Conservation (phyloP, 1,140 invertebrate species). For the Cotesia chilonis region DNA sequence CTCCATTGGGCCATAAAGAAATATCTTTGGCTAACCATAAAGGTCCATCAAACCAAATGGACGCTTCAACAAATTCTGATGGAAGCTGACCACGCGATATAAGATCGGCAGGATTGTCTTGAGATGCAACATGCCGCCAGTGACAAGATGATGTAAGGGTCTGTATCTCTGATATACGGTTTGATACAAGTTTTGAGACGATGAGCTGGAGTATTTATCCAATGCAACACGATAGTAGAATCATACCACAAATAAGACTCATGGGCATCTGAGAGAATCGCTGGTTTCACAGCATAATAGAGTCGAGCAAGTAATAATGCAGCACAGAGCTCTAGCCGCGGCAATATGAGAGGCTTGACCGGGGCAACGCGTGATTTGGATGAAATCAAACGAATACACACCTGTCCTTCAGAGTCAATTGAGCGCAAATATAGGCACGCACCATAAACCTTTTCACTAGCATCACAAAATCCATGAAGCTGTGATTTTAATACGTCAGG, state of each 20-base stretch:
- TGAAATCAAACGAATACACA: slow-evolving; percentile 1
- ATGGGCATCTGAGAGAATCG: not conserved
- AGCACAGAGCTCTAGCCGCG: slow-evolving; percentile 29
- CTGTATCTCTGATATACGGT: slow-evolving; percentile 16
- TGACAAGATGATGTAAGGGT: slow-evolving; percentile 19
- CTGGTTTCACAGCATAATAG: slow-evolving; percentile 5
- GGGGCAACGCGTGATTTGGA: slow-evolving; percentile 36
- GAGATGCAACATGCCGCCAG: slow-evolving; percentile 57
- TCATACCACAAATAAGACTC: slow-evolving; percentile 19
- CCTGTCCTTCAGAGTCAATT: not conserved
- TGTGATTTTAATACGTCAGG: slow-evolving; percentile 3
- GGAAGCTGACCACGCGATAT: slow-evolving; percentile 4
- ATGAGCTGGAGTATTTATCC: not conserved
- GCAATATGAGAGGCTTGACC: slow-evolving; percentile 20
- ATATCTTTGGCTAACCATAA: not conserved
- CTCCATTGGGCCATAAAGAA: not conserved
- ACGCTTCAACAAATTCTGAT: not conserved
- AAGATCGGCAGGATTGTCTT: slow-evolving; percentile 34
- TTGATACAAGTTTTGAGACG: not conserved
- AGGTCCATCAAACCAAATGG: not conserved
- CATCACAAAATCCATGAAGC: slow-evolving; percentile 57
- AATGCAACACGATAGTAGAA: slow-evolving; percentile 10
- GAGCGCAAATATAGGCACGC: slow-evolving; percentile 43
- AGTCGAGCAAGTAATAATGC: slow-evolving; percentile 11
- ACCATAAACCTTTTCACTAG: slow-evolving; percentile 50